A percentile compares a stretch with the other conserved stretches of the same genome.
phyloP scores from a whole-genome alignment of 2,113 vertebrate genomes.

The Caretta caretta region DNA sequence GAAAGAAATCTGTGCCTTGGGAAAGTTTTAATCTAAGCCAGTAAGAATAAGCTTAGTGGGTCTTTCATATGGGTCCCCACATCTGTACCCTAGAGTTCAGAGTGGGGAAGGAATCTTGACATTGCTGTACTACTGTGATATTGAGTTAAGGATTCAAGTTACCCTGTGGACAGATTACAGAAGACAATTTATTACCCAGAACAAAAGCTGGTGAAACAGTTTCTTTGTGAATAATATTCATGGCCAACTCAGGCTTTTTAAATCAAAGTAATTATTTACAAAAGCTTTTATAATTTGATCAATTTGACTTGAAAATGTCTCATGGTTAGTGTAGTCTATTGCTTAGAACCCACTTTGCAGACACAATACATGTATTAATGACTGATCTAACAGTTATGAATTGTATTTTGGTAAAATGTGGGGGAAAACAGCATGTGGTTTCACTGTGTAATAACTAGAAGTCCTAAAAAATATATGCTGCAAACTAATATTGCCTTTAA shows the following conservation, averaged over 20 bases:
- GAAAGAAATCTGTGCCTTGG: too few relatives aligned
- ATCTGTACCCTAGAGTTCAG: too few relatives aligned
- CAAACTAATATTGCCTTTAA: not conserved
- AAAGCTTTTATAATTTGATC: not conserved
- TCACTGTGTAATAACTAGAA: not conserved
- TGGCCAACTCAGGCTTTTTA: not conserved
- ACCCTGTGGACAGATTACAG: not conserved
- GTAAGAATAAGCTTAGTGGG: too few relatives aligned
- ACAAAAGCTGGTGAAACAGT: not conserved
- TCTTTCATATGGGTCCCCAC: too few relatives aligned
- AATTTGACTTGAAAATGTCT: not conserved
- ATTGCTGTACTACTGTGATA: not conserved
- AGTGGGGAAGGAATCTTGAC: too few relatives aligned
- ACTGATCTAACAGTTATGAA: not conserved
- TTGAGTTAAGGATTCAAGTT: not conserved
- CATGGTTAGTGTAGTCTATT: not conserved
- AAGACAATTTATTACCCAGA: not conserved
- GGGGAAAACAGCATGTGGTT: not conserved
- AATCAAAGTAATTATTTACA: not conserved
- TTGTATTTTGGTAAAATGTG: not conserved
- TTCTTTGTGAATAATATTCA: not conserved
- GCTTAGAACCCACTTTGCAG: not conserved
- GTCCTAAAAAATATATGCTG: not conserved
- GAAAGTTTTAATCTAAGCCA: too few relatives aligned
- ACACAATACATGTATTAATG: not conserved